phyloP scores from a whole-genome alignment of 2,797 vertebrate species.

The Harpagifer antarcticus region DNA sequence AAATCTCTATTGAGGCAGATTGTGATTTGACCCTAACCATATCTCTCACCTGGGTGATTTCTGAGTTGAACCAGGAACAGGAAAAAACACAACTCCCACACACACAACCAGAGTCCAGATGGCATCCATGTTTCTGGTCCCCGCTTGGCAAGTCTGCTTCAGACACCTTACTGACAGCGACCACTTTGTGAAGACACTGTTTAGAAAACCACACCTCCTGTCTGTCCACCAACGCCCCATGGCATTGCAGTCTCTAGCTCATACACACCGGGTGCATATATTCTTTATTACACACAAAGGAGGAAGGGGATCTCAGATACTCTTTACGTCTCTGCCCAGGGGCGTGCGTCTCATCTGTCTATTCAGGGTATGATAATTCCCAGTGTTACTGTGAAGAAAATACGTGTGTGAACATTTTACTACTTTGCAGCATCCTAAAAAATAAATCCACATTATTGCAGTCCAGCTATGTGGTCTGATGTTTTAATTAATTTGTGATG shows the following conservation, averaged over 20 bases:
- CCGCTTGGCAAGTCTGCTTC: background rate
- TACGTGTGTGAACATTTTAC: background rate
- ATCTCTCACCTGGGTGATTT: conserved; percentile 51
- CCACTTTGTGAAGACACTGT: background rate
- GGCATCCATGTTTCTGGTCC: conserved; percentile 53
- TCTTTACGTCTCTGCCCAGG: conserved; percentile 51
- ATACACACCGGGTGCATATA: background rate
- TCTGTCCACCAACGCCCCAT: background rate
- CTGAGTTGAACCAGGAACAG: conserved; percentile 32
- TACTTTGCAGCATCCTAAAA: background rate
- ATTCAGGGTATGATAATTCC: conserved; percentile 52
- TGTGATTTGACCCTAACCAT: background rate
- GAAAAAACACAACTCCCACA: conserved; percentile 40
- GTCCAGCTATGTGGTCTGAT: conserved; percentile 10
- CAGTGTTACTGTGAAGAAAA: conserved; percentile 17
- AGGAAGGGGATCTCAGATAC: conserved; percentile 22
- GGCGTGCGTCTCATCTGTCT: conserved; percentile 56
- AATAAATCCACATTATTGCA: background rate
- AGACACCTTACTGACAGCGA: conserved; percentile 5
- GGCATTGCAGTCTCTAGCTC: background rate
- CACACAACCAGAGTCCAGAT: conserved; percentile 54
- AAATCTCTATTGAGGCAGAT: too few relatives aligned
- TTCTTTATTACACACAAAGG: conserved; percentile 55
- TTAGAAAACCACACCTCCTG: conserved; percentile 53
- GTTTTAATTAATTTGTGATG: conserved; percentile 33